Percentiles rank a stretch among this genome's conserved stretches.
Conservation (phyloP, 2,888 invertebrate species). For the Rhopalosiphum nymphaeae region DNA sequence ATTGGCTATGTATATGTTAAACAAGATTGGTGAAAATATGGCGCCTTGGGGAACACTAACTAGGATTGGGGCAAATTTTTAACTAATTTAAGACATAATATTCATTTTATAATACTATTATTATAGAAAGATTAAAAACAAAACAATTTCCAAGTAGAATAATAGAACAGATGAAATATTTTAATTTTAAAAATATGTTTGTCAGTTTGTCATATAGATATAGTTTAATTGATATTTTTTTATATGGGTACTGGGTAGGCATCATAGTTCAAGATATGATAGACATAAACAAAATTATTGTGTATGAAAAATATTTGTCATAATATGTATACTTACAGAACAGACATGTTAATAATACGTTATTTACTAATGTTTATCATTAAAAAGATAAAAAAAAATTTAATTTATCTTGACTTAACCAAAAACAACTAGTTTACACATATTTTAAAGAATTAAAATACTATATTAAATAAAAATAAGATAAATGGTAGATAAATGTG, state of each 20-base stretch:
- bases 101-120: not conserved
- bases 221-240: not conserved
- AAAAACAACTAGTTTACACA: not conserved
- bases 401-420: not conserved
- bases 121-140: not conserved
- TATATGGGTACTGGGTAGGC: not conserved
- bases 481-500: not conserved
- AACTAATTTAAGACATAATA: too few species aligned
- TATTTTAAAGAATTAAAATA: not conserved
- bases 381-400: not conserved
- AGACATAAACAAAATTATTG: not conserved
- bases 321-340: constrained; percentile 26
- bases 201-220: not conserved
- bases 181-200: not conserved
- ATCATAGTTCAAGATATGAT: not conserved
- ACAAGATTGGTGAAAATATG: too few species aligned
- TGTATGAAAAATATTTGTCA: not conserved
- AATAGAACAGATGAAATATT: not conserved
- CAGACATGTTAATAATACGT: not conserved
- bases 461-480: not conserved
- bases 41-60: too few species aligned
- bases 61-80: too few species aligned
- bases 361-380: not conserved
- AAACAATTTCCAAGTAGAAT: not conserved
- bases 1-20: too few species aligned